Conservation (phyloP, 2,113 vertebrate species). For the Hirundichthys speculiger region DNA sequence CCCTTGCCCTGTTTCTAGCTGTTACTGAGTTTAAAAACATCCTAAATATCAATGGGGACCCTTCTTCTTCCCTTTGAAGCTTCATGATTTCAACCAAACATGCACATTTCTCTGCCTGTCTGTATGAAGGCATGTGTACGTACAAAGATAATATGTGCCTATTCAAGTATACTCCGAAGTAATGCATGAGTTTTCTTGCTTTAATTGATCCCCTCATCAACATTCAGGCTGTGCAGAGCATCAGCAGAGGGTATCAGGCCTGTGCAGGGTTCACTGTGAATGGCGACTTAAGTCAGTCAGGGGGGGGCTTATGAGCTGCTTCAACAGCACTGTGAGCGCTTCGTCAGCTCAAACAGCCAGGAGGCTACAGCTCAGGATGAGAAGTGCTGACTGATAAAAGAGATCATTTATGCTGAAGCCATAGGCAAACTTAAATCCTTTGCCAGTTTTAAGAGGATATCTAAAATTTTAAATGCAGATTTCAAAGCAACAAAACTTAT, state of each 20-base stretch:
- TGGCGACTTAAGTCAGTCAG: slow-evolving; percentile 32
- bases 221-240: slow-evolving; percentile 20
- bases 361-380: slow-evolving; percentile 42
- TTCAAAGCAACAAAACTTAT: no score
- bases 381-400: slow-evolving; percentile 39
- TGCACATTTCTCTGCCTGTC: slow-evolving; percentile 9
- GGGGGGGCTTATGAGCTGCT: slow-evolving; percentile 24
- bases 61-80: no score
- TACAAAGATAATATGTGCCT: not conserved
- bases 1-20: slow-evolving; percentile 5
- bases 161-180: not conserved
- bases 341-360: slow-evolving; percentile 51
- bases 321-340: slow-evolving; percentile 21
- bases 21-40: slow-evolving; percentile 14
- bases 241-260: slow-evolving; percentile 31
- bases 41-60: slow-evolving; percentile 41
- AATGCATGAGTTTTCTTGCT: slow-evolving; percentile 1
- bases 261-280: slow-evolving; percentile 17
- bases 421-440: no score
- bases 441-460: no score
- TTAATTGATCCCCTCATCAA: slow-evolving; percentile 33
- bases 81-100: slow-evolving; percentile 17
- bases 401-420: not conserved
- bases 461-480: no score
- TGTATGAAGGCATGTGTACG: not conserved